Base-by-base conservation (phyloP, 2,797 vertebrate genomes). In the Platyrinchus mystaceus region DNA sequence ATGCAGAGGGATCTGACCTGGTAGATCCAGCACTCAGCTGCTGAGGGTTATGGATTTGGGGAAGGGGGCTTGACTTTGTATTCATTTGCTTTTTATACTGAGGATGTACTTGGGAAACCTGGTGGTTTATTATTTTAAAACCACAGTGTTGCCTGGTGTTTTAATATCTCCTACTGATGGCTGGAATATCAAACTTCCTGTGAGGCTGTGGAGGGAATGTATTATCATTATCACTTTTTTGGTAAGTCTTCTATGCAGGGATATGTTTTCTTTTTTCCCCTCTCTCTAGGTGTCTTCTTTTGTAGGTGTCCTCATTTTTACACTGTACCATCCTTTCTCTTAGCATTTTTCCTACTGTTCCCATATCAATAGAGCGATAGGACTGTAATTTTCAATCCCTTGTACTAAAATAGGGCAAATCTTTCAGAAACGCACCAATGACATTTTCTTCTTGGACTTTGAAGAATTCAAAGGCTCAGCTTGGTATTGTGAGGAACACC, bases 291-390 rank as follows among this genome's bases (percentile, higher is more conserved):
- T n/a, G 19, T 59, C 32, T 69, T 46, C n/a, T 87, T 78, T 37
- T 58, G 46, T 74, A 22, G 14, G 4, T 77, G 89, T 43, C 67
- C 84, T 93, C 44, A 21, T 89, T 94, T 85, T 90, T 43, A 36
- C 5, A 30, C 15, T 44, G 3, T 36, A 12, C 16, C 16, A 14
- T 58, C 56, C 43, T 44, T 74, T 74, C 24, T 89, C 17, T 53
- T 27, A 17, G 15, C 32, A 3, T 56, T 94, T 73, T 79, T 37
- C 55, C 30, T 71, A 24, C 78, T 93, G 77, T 10, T 91, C 37
- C 16, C 30, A 7, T 64, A 44, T 21, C 44, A 75, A 2, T 44
- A 49, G 52, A 93, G 77, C n/a, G 73, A 12, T 2, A 59, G 27
- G 44, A 53, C 63, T 74, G 23, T 47, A 28, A 41, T 76, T 90